Conservation (phyloP, 2,888 invertebrate species). For the Gibbula magus region DNA sequence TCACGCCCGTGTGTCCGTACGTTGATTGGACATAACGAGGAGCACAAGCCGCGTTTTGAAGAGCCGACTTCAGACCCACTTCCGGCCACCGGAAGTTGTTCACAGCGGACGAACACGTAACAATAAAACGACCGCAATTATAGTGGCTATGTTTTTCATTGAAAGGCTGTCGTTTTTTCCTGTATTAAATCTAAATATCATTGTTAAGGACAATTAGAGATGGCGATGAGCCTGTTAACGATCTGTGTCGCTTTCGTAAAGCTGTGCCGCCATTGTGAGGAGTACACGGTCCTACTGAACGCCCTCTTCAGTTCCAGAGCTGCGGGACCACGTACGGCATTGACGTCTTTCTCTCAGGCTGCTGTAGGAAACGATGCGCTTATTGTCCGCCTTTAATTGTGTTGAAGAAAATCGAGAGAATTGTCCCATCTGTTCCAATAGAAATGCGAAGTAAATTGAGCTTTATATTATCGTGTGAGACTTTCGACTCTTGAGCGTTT, state of each 20-base stretch:
- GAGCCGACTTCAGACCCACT: not conserved
- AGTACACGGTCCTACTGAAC: too few relatives aligned
- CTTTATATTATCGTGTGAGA: slow-evolving; percentile 5
- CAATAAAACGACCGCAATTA: slow-evolving; percentile 19
- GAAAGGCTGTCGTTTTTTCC: slow-evolving; percentile 16
- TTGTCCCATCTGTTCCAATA: slow-evolving; percentile 3
- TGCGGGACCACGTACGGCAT: too few relatives aligned
- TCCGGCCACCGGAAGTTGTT: not conserved
- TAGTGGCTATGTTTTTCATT: not conserved
- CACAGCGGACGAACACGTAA: slow-evolving; percentile 8
- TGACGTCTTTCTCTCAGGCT: too few relatives aligned
- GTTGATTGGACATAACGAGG: not conserved
- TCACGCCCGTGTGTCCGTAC: not conserved
- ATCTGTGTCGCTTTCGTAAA: not conserved
- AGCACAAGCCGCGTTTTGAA: not conserved
- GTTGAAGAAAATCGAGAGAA: slow-evolving; percentile 2
- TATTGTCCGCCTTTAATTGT: slow-evolving; percentile 9
- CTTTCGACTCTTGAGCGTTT: not conserved
- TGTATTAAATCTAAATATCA: slow-evolving; percentile 20
- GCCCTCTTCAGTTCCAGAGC: too few relatives aligned
- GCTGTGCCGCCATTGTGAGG: not conserved
- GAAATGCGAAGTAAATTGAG: not conserved
- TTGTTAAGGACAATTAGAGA: slow-evolving; percentile 18
- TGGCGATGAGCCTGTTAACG: not conserved
- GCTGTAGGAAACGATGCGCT: too few relatives aligned